A percentile compares a stretch with the other conserved stretches of the same genome.
phyloP scores from a whole-genome alignment of 1,140 invertebrate species.

The Lepidurus couesii region DNA sequence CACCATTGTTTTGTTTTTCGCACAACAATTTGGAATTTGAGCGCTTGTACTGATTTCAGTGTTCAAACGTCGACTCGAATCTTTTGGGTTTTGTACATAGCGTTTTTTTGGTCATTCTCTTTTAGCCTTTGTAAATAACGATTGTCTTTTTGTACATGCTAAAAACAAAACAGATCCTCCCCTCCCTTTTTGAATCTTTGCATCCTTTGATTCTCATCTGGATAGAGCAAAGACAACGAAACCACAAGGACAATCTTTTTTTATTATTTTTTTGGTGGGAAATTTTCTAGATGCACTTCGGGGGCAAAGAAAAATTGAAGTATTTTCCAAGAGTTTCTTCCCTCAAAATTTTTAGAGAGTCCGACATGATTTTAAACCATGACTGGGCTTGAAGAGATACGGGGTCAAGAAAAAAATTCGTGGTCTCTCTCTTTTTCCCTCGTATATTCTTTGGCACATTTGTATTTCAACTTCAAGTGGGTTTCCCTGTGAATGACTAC shows the following conservation, averaged over 20 bases:
- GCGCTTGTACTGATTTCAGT: background rate
- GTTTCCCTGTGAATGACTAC: background rate
- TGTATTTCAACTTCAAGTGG: background rate
- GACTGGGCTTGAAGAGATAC: too few relatives aligned
- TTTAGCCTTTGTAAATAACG: slow-evolving; percentile 20
- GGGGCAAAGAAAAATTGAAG: too few relatives aligned
- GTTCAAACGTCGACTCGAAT: background rate
- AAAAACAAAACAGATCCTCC: background rate
- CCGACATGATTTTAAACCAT: too few relatives aligned
- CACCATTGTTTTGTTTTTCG: background rate
- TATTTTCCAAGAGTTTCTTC: too few relatives aligned
- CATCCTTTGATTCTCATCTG: background rate
- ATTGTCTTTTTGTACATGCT: slow-evolving; percentile 15
- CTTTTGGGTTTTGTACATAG: background rate
- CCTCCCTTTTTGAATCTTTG: background rate
- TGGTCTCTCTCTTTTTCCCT: background rate
- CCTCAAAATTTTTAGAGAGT: too few relatives aligned
- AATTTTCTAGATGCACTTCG: too few relatives aligned
- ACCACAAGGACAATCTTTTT: too few relatives aligned
- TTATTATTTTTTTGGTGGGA: too few relatives aligned
- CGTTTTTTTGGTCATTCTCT: background rate
- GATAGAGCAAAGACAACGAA: too few relatives aligned
- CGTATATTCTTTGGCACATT: background rate
- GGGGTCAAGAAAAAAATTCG: background rate
- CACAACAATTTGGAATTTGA: background rate